Percentiles rank a stretch among this genome's conserved stretches.
These are phyloP conservation scores for Bujurquina vittata DNA, from an alignment of 2,113 vertebrate genomes.

Conservation along the genomic window DNA sequence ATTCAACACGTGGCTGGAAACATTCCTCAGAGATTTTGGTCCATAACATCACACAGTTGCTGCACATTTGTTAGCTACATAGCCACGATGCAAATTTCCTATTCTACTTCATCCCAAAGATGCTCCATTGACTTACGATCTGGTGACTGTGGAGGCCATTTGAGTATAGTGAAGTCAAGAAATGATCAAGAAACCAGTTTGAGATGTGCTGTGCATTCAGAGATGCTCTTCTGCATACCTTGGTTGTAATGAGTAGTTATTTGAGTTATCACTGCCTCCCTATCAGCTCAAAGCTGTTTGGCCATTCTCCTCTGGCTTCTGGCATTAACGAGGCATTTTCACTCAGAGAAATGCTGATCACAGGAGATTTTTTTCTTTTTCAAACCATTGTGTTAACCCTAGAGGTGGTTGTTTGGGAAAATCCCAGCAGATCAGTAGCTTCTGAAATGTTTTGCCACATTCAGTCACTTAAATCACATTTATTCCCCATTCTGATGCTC, in stretches of 20 bases:
- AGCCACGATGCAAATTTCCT: neutral
- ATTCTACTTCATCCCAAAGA: neutral
- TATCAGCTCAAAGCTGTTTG: neutral
- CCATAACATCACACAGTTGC: neutral
- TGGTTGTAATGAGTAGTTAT: neutral
- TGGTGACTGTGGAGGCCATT: neutral
- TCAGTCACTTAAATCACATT: neutral
- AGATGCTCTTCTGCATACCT: neutral
- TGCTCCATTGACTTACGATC: neutral
- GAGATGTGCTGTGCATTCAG: neutral
- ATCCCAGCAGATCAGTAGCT: neutral
- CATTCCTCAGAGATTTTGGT: neutral
- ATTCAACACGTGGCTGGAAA: neutral
- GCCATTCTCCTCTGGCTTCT: neutral
- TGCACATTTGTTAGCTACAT: neutral
- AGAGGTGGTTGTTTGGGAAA: neutral
- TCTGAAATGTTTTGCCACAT: neutral
- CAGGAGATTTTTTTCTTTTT: fast-evolving
- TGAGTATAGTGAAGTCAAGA: neutral
- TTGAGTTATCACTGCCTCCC: neutral
- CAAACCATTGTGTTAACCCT: neutral
- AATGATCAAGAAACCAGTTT: neutral
- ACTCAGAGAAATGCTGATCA: neutral
- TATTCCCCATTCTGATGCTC: neutral
- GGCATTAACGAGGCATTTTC: neutral